Base-by-base conservation (phyloP, 2,797 vertebrate species). In the Artibeus lituratus region DNA sequence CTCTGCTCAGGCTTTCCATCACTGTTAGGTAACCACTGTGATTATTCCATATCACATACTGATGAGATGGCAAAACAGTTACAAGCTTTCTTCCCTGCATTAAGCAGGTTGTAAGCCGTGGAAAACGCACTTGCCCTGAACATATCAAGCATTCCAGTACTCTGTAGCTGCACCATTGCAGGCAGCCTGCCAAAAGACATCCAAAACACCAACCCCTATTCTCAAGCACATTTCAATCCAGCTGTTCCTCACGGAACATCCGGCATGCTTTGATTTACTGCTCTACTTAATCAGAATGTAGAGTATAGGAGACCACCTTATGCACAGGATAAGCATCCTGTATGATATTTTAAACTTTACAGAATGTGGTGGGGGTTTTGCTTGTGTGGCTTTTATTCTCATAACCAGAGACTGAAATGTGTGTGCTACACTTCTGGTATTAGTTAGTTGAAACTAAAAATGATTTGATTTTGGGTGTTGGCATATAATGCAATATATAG, bases 221-320 rank as follows among this genome's bases (percentile, higher is more conserved):
- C 98, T 98, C 98, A 98, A 96, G 83, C 97, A 98, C 97, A 98
- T 98, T 98, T 98, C 97, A 98, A 98, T 97, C 98, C 98, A 98
- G 98, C 98, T 98, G 98, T 97, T 98, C 37, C 81, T 97, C 96
- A 97, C 94, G 98, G 97, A 98, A 94, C 97, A 97, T 95, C 88
- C 97, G 96, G 96, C 97, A 96, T 97, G 98, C 97, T 97, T 97
- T 97, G 92, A 98, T 96, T 98, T 98, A 96, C 95, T 96, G 92
- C 67, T 7, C 6, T 96, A 93, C 98, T 97, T 98, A 97, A 98
- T 98, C 98, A 98, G 97, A 95, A 96, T 94, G 44, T 92, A 93
- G 93, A 94, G 67, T 84, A 62, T 21, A 67, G 82, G 39, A 73
- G 80, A 91, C 93, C 51, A 97, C 90, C 95, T 95, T 98, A 95